phyloP scores from a whole-genome alignment of 2,888 invertebrate species.

The Hypselothyrea guttata region DNA sequence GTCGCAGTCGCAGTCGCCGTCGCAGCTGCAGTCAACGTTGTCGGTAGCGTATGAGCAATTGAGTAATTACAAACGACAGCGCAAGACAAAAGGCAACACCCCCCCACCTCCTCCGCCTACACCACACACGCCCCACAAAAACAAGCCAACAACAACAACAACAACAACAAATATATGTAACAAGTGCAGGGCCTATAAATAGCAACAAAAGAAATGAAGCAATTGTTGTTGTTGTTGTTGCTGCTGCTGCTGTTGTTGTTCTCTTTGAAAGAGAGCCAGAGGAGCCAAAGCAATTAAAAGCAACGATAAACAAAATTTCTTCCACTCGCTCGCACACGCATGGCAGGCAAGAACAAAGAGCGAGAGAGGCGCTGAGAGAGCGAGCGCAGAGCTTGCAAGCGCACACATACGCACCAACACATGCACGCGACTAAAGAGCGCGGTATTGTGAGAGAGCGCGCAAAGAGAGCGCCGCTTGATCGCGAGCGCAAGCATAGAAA shows the following conservation, averaged over 20 bases:
- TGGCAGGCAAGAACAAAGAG: conserved; percentile 12
- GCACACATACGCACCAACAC: conserved; percentile 7
- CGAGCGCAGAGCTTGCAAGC: background rate
- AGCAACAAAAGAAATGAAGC: conserved; percentile 50
- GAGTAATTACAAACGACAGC: conserved; percentile 69
- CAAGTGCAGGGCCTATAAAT: conserved; percentile 55
- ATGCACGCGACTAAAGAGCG: conserved; percentile 9
- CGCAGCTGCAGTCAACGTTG: conserved; percentile 10
- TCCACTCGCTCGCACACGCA: conserved; percentile 30
- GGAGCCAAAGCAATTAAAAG: conserved; percentile 59
- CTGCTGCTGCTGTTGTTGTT: conserved; percentile 15
- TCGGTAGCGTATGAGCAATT: conserved; percentile 71
- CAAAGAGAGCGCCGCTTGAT: conserved; percentile 28
- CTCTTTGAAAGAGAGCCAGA: conserved; percentile 59
- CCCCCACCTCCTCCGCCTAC: no score
- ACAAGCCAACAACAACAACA: conserved; percentile 31
- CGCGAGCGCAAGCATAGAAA: conserved; percentile 50
- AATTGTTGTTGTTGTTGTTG: conserved; percentile 18
- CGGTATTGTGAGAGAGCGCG: conserved; percentile 5
- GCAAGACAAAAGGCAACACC: conserved; percentile 28
- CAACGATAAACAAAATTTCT: conserved; percentile 68
- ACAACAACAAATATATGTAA: conserved; percentile 42
- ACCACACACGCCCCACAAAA: conserved; percentile 19
- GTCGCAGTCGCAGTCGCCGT: conserved; percentile 19
- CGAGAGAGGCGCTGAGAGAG: conserved; percentile 1